Base-by-base conservation (phyloP, 1,140 invertebrate genomes). In the Rhyzopertha dominica region DNA sequence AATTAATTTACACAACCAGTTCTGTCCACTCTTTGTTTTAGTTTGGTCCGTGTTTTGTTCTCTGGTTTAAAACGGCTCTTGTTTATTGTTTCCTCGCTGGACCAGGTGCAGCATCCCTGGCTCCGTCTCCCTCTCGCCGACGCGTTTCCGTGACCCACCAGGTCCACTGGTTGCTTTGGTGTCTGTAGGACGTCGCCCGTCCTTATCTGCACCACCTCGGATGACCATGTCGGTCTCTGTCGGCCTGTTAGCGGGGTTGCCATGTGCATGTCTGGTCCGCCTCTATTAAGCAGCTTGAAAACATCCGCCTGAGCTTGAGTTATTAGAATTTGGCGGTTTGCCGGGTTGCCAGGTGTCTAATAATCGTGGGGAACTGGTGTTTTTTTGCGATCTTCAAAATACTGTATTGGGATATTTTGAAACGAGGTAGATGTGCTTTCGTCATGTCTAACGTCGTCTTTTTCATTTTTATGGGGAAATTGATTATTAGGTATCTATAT, bases 1-100 rank as follows among this genome's bases (percentile, higher is more conserved):
- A 61, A 61, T 61, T 61, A 61, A 61, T 61, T 61, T 59, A 59
- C 59, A 61, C 59, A 61, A 61, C 59, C 59, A 61, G 59, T 61
- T 61, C 53, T 61, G 40, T 51, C 12, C 38, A 47, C 43, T 61
- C 59, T 61, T 61, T 61, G 59, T 61, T 61, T 61, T 59, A 59
- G 56, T 54, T 57, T 53, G 55, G 50, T 45, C 42, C 43, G 49
- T 55, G 53, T 53, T 52, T 51, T 55, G 53, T 55, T 58, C 57
- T 56, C 54, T 37, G 46, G 40, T 59, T 56, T 56, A 54, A 56
- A 59, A 56, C 51, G 47, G 51, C 54, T 54, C 54, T 59, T 59
- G 57, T 59, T 59, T 59, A 59, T 59, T 59, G 56, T 56, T 56
- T 56, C 49, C 47, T 26, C 31, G 32, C 36, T 40, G 44, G 50